phyloP scores from a whole-genome alignment of 2,888 invertebrate species.

The Glaucopsyche alexis region DNA sequence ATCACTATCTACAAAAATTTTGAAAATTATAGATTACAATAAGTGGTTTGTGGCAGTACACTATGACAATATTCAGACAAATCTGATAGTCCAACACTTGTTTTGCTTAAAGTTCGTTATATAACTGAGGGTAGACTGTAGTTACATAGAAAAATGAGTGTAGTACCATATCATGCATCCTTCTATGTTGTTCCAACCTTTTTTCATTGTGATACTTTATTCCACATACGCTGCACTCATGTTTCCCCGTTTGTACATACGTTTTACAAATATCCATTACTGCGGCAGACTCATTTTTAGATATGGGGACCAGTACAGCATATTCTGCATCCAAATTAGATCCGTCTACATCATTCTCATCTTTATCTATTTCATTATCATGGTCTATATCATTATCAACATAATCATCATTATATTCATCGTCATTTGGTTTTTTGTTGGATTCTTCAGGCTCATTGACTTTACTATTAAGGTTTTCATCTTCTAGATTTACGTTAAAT shows the following conservation, averaged over 20 bases:
- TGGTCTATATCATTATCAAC: slow-evolving; percentile 35
- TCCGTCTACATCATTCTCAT: slow-evolving; percentile 51
- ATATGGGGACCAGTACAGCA: slow-evolving; percentile 59
- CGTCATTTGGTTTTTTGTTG: slow-evolving; percentile 19
- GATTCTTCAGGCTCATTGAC: slow-evolving; percentile 33
- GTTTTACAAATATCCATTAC: slow-evolving; percentile 59
- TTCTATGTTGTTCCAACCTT: slow-evolving; percentile 53
- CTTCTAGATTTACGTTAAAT: background rate
- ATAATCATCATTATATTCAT: slow-evolving; percentile 37
- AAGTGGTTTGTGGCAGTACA: too few species aligned
- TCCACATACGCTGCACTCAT: slow-evolving; percentile 55
- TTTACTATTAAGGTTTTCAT: slow-evolving; percentile 25
- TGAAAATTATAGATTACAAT: too few species aligned
- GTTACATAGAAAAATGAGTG: background rate
- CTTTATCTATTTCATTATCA: slow-evolving; percentile 32
- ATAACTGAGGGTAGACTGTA: too few species aligned
- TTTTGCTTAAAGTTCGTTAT: too few species aligned
- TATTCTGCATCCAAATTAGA: slow-evolving; percentile 61
- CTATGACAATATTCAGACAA: too few species aligned
- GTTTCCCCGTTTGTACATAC: slow-evolving; percentile 51
- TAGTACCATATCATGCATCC: slow-evolving; percentile 68
- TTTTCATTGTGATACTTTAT: slow-evolving; percentile 54
- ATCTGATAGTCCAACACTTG: too few species aligned
- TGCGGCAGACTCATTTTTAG: slow-evolving; percentile 61
- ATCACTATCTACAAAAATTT: too few species aligned